Evolutionary conservation across 1,140 invertebrate species (phyloP).

Genomic region (Acromyrmex charruanus): DNA sequence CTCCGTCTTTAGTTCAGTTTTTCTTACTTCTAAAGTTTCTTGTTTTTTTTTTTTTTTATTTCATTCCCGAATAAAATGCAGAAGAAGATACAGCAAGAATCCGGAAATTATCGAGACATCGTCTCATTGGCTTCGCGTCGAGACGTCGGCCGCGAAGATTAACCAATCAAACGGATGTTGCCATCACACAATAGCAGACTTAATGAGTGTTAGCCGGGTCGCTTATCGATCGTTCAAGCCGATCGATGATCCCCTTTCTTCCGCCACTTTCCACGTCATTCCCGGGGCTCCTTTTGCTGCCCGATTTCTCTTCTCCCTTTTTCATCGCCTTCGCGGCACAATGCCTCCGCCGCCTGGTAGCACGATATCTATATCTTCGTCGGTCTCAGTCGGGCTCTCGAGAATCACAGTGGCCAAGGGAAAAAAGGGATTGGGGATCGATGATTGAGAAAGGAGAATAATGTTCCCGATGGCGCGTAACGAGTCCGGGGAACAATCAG

Average conservation of each 20-base stretch:
- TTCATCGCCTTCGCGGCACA: constrained; percentile 43
- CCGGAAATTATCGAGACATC: constrained; percentile 39
- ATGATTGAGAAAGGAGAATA: constrained; percentile 59
- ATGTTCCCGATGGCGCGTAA: constrained; percentile 49
- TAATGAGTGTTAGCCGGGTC: constrained; percentile 80
- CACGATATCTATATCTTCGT: constrained; percentile 71
- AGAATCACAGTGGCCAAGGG: constrained; percentile 53
- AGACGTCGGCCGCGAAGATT: constrained; percentile 77
- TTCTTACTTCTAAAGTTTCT: background rate
- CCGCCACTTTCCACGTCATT: constrained; percentile 72
- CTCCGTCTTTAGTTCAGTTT: background rate
- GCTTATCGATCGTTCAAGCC: constrained; percentile 73
- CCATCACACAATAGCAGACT: constrained; percentile 81
- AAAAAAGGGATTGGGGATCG: constrained; percentile 48
- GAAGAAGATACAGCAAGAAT: constrained; percentile 35
- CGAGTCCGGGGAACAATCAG: constrained; percentile 29
- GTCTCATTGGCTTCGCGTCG: constrained; percentile 19
- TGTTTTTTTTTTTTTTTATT: background rate
- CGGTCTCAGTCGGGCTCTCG: constrained; percentile 12
- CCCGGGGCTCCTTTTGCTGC: constrained; percentile 62
- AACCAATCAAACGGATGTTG: constrained; percentile 83
- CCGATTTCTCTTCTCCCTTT: constrained; percentile 50
- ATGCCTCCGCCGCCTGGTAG: constrained; percentile 63
- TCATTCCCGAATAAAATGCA: background rate
- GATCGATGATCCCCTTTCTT: constrained; percentile 75